phyloP scores from a whole-genome alignment of 2,113 vertebrate species.

The Bolborhynchus lineola region DNA sequence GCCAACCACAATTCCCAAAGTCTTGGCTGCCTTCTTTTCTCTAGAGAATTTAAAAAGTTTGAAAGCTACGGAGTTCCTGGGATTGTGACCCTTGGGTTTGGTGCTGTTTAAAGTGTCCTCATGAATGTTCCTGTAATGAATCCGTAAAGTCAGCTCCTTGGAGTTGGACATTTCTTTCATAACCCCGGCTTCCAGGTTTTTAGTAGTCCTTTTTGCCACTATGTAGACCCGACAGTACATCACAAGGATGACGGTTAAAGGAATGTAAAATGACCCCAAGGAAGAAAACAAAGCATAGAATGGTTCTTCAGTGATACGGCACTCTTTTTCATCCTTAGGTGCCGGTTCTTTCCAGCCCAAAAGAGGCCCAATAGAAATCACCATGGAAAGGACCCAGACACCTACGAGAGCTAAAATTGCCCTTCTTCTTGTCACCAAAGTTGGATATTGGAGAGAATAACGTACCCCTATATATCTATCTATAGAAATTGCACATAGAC shows the following conservation, averaged over 20 bases:
- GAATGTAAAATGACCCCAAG: constrained; percentile 96
- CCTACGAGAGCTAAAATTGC: constrained; percentile 89
- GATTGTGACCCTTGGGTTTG: constrained; percentile 82
- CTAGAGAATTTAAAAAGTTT: constrained; percentile 93
- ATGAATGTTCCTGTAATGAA: constrained; percentile 89
- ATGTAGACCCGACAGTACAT: constrained; percentile 97
- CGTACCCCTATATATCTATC: constrained; percentile 96
- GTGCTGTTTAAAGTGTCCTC: constrained; percentile 78
- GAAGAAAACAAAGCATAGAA: constrained; percentile 98
- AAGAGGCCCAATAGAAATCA: constrained; percentile 96
- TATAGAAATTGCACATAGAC: constrained; percentile 95
- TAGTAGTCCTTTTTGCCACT: constrained; percentile 94
- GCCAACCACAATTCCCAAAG: constrained; percentile 91
- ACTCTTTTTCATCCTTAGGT: constrained; percentile 85
- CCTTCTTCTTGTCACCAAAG: constrained; percentile 89
- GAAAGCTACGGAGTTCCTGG: constrained; percentile 88
- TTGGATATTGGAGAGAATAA: constrained; percentile 90
- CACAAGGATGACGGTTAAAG: constrained; percentile 88
- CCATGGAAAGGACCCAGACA: constrained; percentile 90
- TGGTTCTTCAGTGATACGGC: constrained; percentile 91
- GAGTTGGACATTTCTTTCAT: constrained; percentile 94
- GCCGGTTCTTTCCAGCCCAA: constrained; percentile 95
- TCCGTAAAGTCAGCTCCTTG: constrained; percentile 91
- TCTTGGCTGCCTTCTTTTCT: constrained; percentile 96
- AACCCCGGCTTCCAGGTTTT: constrained; percentile 93